Base-by-base conservation (phyloP, 92 coral and sea anemone genomes). In the Porites lobata region DNA sequence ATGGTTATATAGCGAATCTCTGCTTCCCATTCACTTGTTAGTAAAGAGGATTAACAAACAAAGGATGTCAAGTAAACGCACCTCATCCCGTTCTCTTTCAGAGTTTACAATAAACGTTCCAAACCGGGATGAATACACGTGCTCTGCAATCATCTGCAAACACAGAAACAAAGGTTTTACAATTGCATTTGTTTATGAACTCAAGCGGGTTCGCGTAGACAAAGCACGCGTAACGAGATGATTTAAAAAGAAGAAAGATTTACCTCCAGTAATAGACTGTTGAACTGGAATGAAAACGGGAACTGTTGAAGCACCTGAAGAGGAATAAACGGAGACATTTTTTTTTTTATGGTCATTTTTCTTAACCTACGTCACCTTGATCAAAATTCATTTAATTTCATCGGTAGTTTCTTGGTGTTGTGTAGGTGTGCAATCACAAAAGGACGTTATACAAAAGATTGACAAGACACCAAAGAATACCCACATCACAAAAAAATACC, bases 261-360 rank as follows among this genome's bases (percentile, higher is more conserved):
- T 88, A 98, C 99, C 98, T 96, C 93, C 57, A 98, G 81, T 61
- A 98, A 71, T 53, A 77, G 88, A 52, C 95, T 92, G 90, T 98
- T 95, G 90, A 95, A 98, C 87, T 98, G 93, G 65, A 98, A 98
- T 1, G 98, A 95, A 76, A 95, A 92, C 22, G 99, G 99, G 85
- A 94, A 98, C 91, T 98, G 99, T 64, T 92, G 95, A 10, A 85
- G 85, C 10, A 98, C 90, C 99, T 96, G 93, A 14, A 90, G 19
- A 50, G 43, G 52, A 56, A 87, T 65, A 58, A 13, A 11, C 13
- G 53, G 62, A 50, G 32, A 9, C 51, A 50, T 50, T 67, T 13
- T 29, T 29, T 29, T 29, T 12, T 14, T n/a, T n/a, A n/a, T 14
- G 61, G 11, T 56, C 17, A 56, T 1, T 38, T 38, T 38, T 3